These are phyloP conservation scores for Penaeus vannamei DNA, from an alignment of 1,140 invertebrate species.

Conservation along the genomic window DNA sequence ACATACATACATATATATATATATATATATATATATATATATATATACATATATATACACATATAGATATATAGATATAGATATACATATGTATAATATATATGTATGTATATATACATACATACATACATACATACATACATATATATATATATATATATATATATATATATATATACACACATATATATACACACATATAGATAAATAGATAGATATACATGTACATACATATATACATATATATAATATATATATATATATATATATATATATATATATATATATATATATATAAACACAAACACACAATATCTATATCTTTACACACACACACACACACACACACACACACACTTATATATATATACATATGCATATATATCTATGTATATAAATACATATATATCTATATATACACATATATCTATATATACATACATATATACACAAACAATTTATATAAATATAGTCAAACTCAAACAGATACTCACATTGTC, in stretches of 20 bases:
- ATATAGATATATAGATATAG: conserved; percentile 34
- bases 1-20: too few species aligned
- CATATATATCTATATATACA: background rate
- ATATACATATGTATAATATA: conserved; percentile 14
- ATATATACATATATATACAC: conserved; percentile 29
- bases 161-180: conserved; percentile 41
- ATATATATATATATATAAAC: too few species aligned
- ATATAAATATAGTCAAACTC: too few species aligned
- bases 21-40: background rate
- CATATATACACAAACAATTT: too few species aligned
- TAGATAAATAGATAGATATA: background rate
- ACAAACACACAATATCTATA: too few species aligned
- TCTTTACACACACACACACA: background rate
- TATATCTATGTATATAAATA: background rate
- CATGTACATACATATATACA: too few species aligned
- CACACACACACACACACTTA: background rate
- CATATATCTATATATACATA: background rate
- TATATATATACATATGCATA: conserved; percentile 30
- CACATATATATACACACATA: conserved; percentile 26
- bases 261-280: too few species aligned
- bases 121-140: background rate
- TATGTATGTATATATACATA: background rate
- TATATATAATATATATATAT: background rate
- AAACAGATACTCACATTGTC: too few species aligned
- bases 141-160: conserved; percentile 26